Conservation (phyloP, 1,140 invertebrate species). For the Paralvinella palmiformis region DNA sequence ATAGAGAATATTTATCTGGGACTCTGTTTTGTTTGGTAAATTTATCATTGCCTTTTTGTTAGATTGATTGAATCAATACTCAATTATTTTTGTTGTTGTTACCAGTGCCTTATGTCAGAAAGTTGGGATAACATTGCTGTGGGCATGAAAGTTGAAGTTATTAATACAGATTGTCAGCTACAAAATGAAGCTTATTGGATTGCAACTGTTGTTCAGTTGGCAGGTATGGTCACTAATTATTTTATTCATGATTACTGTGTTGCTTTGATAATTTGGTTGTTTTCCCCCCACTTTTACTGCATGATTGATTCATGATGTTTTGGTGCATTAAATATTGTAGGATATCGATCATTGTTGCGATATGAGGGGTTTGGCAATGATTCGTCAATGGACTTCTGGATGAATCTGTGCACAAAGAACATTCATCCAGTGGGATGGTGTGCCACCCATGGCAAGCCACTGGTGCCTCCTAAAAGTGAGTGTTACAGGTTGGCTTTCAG, state of each 20-base stretch:
- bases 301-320: not conserved
- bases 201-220: slow-evolving; percentile 81
- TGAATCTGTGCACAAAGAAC: slow-evolving; percentile 84
- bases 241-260: slow-evolving; percentile 6
- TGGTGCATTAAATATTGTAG: slow-evolving; percentile 42
- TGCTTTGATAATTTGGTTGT: not conserved
- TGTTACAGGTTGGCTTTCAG: not conserved
- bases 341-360: slow-evolving; percentile 84
- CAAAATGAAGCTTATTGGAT: slow-evolving; percentile 70
- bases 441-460: slow-evolving; percentile 84
- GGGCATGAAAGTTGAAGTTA: slow-evolving; percentile 93
- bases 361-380: slow-evolving; percentile 92
- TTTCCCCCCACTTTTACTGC: not conserved
- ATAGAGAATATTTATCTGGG: too few species aligned
- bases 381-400: slow-evolving; percentile 86
- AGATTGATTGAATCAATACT: too few species aligned
- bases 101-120: slow-evolving; percentile 79
- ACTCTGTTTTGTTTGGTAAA: too few species aligned
- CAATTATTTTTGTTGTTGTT: too few species aligned
- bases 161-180: slow-evolving; percentile 73
- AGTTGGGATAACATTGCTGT: slow-evolving; percentile 89
- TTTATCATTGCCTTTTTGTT: too few species aligned
- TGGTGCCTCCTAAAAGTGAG: slow-evolving; percentile 81
- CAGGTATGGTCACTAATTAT: slow-evolving; percentile 50
- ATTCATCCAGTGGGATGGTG: slow-evolving; percentile 96